Base-by-base conservation (phyloP, 2,888 invertebrate genomes). In the Hydrotaea diabolus region DNA sequence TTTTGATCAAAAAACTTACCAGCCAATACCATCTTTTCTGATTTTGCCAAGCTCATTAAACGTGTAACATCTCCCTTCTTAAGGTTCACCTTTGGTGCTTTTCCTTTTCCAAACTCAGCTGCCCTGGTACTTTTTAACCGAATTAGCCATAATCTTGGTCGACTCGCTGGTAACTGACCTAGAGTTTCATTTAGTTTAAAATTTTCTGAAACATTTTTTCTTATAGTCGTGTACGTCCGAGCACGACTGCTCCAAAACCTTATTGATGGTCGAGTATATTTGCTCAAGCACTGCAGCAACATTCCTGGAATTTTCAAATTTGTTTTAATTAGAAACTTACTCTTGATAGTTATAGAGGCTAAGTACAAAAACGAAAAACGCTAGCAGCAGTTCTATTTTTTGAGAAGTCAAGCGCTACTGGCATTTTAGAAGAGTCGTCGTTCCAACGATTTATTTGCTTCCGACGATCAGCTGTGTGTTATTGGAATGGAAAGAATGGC, bases 11-110 rank as follows among this genome's bases (percentile, higher is more conserved):
- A 13, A 11, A 39, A 59, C 53, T 77, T 80, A 92, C 92, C 88
- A 73, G 88, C 9, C 21, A 92, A 87, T 3, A 89, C 87, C 77
- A 88, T 86, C 85, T 91, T 91, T 74, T 92, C 92, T 1, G 89
- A 87, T 64, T 87, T 90, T 0, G 91, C 89, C 64, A 92, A 82
- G 0, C 85, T 80, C 9, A 92, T 79, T 8, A 92, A 87, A 17
- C 92, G 90, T n/a, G 69, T 43, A 15, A 91, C 88, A 77, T 91
- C 90, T 0, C 86, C 85, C 31, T 73, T 87, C 31, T 86, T 87
- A 53, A 91, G 85, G 79, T 88, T 88, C 0, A 88, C 82, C 59
- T 88, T 88, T 19, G 86, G 79, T 5, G 83, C 53, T 23, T 86
- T 81, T 1, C 26, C 43, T 2, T 83, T 85, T 2, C 21, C 59